Evolutionary conservation across 2,797 vertebrate genomes (phyloP).

Genomic region (Apodemus agrarius): DNA sequence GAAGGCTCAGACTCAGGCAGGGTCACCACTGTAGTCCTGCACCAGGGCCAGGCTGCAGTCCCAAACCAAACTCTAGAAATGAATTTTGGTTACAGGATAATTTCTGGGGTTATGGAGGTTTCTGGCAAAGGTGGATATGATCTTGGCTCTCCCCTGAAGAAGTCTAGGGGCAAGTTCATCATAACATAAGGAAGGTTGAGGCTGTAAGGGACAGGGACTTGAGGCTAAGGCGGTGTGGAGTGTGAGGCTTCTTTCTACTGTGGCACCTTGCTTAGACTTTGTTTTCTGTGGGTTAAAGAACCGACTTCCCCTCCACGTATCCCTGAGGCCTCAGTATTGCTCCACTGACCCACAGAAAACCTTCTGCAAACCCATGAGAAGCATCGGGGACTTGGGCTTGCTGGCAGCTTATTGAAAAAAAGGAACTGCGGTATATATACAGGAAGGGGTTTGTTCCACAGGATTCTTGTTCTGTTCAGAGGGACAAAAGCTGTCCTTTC

Average conservation of each 20-base stretch:
- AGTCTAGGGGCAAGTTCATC: neutral
- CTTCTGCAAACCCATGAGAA: neutral
- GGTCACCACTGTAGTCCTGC: neutral
- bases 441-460: neutral
- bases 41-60: neutral
- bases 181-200: neutral
- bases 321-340: neutral
- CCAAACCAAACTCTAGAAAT: neutral
- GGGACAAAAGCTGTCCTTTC: neutral
- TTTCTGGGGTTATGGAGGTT: neutral
- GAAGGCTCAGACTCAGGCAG: neutral
- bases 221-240: neutral
- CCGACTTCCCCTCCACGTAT: neutral
- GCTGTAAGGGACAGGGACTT: rapidly evolving
- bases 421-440: neutral
- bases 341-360: neutral
- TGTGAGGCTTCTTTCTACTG: neutral
- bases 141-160: neutral
- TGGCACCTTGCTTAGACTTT: neutral
- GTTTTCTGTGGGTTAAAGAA: neutral
- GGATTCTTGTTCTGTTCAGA: neutral
- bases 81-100: neutral
- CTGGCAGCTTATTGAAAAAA: neutral
- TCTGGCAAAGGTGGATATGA: neutral
- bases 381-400: neutral